Evolutionary conservation across 2,797 vertebrate genomes (phyloP).

Genomic region (Nannoperca obscura): DNA sequence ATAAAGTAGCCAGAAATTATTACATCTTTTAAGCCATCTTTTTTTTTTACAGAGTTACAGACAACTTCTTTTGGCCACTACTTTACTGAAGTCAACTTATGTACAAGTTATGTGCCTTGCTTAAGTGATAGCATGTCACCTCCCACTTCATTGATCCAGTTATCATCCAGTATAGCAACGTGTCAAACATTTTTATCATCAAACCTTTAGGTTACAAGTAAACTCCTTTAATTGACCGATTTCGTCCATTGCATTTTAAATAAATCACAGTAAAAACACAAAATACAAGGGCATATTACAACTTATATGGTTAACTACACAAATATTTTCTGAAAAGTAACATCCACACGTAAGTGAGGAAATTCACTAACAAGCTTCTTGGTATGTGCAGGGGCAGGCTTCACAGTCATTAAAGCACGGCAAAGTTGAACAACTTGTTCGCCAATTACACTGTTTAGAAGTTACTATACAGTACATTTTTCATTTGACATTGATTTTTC

Average conservation of each 20-base stretch:
- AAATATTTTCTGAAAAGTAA: too few relatives aligned
- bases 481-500: slow-evolving; percentile 31
- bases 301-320: too few relatives aligned
- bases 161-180: neutral
- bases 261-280: neutral
- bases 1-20: neutral
- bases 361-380: too few relatives aligned
- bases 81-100: neutral
- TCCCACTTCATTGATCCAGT: neutral
- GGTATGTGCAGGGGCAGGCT: too few relatives aligned
- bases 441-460: slow-evolving; percentile 35
- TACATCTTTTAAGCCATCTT: neutral
- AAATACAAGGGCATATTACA: neutral
- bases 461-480: slow-evolving; percentile 17
- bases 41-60: too few relatives aligned
- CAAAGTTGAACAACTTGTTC: slow-evolving; percentile 20
- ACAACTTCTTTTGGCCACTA: neutral
- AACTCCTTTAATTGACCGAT: neutral
- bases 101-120: neutral
- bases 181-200: neutral
- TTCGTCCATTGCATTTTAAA: neutral
- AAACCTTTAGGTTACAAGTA: neutral
- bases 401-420: too few relatives aligned
- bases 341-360: too few relatives aligned
- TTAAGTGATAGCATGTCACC: neutral